Percentiles rank a stretch among this genome's conserved stretches.
phyloP scores from a whole-genome alignment of 30 jellyfish, hydroid and myxozoan species.

The Rhopilema esculentum region DNA sequence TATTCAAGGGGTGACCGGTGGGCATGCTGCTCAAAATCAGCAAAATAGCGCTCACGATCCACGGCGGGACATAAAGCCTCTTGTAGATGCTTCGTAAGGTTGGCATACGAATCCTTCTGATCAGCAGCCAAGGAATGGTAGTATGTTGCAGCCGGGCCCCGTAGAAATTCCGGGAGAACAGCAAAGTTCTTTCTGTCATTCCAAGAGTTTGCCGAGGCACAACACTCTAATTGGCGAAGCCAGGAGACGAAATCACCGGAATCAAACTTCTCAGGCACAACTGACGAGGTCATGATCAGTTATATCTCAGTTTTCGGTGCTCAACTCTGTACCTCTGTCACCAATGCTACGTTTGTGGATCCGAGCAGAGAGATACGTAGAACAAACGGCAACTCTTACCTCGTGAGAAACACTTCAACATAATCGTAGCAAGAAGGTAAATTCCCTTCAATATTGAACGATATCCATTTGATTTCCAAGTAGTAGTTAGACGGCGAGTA shows the following conservation, averaged over 20 bases:
- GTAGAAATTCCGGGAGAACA: slow-evolving; percentile 40
- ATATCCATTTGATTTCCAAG: neutral
- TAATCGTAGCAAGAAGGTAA: neutral
- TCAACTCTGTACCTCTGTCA: neutral
- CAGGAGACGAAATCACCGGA: slow-evolving; percentile 58
- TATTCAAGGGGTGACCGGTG: too few species aligned
- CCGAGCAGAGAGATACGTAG: neutral
- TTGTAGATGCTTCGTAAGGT: neutral
- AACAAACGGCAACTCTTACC: neutral
- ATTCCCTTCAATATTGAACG: neutral
- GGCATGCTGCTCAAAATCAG: slow-evolving; percentile 34
- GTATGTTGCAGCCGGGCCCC: slow-evolving; percentile 46
- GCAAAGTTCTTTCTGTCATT: slow-evolving; percentile 7
- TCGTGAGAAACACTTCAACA: neutral
- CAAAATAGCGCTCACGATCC: slow-evolving; percentile 33
- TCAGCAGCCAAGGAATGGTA: slow-evolving; percentile 25
- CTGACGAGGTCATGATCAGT: neutral
- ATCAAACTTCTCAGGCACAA: slow-evolving; percentile 40
- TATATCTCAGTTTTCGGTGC: neutral
- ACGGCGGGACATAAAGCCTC: slow-evolving; percentile 41
- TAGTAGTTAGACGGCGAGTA: neutral
- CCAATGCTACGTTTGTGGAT: neutral
- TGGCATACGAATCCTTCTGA: slow-evolving; percentile 34
- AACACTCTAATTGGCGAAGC: slow-evolving; percentile 43
- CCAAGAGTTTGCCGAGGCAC: slow-evolving; percentile 51